Percentiles rank a stretch among this genome's conserved stretches.
phyloP scores from a whole-genome alignment of 2,888 invertebrate species.

The Gortyna flavago region DNA sequence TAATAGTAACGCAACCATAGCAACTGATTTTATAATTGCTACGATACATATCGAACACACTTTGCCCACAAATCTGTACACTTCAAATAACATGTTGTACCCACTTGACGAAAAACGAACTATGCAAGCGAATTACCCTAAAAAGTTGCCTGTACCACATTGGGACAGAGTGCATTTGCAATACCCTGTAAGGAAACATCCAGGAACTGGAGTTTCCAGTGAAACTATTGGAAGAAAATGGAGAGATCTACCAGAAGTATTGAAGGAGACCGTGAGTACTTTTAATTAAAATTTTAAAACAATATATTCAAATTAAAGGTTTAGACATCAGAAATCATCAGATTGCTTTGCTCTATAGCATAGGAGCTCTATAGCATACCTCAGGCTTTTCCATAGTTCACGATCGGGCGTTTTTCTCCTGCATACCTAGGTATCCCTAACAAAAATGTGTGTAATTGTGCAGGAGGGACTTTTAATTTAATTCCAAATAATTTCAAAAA shows the following conservation, averaged over 20 bases:
- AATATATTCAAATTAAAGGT: too few species aligned
- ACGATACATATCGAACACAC: conserved; percentile 37
- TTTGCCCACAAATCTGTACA: background rate
- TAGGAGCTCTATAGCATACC: too few species aligned
- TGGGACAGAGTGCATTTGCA: conserved; percentile 81
- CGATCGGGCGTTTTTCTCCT: too few species aligned
- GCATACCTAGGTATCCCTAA: too few species aligned
- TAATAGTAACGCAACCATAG: conserved; percentile 30
- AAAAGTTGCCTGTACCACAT: conserved; percentile 69
- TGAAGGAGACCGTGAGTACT: conserved; percentile 69
- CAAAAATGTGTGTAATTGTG: too few species aligned
- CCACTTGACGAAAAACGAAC: conserved; percentile 41
- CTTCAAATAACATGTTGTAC: conserved; percentile 14
- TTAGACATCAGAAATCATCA: too few species aligned
- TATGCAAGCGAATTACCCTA: conserved; percentile 82
- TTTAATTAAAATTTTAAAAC: background rate
- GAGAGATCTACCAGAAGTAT: conserved; percentile 76
- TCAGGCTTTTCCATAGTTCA: too few species aligned
- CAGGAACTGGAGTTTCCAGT: conserved; percentile 76
- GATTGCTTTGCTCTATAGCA: too few species aligned
- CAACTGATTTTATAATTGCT: conserved; percentile 31
- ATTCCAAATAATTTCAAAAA: background rate
- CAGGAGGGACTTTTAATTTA: too few species aligned
- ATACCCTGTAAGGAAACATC: conserved; percentile 80
- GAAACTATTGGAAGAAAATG: conserved; percentile 76